Conservation (phyloP, 2,113 vertebrate genomes). For the Pelecanoides urinatrix region DNA sequence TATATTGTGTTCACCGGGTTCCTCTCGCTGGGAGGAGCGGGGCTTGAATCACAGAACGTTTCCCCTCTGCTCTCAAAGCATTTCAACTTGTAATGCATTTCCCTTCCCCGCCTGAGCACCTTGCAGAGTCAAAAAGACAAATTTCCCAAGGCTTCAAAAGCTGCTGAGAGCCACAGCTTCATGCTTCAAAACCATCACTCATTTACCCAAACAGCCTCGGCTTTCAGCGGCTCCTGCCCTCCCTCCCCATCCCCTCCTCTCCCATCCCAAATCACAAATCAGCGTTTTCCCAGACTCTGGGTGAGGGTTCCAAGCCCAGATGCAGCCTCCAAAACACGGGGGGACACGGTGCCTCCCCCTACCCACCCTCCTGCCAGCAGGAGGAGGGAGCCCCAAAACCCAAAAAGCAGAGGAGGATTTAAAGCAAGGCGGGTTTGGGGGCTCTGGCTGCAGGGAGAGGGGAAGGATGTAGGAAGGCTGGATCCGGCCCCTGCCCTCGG, state of each 20-base stretch:
- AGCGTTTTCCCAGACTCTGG: accelerated
- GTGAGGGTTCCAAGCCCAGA: not conserved
- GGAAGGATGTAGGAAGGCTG: not conserved
- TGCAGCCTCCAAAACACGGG: accelerated
- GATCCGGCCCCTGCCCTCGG: accelerated
- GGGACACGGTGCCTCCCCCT: too few relatives aligned
- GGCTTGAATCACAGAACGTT: not conserved
- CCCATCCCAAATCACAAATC: not conserved
- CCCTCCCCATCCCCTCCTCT: not conserved
- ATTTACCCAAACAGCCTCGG: not conserved
- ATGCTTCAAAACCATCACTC: not conserved
- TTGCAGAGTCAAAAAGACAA: constrained; percentile 26
- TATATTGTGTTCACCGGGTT: not conserved
- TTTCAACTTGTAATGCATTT: not conserved
- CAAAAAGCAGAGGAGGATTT: not conserved
- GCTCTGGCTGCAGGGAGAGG: not conserved
- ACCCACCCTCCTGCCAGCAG: not conserved
- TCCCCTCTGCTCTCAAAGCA: not conserved
- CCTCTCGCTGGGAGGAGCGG: not conserved
- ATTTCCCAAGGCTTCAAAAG: constrained; percentile 25
- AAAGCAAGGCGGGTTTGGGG: not conserved
- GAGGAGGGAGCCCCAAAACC: not conserved
- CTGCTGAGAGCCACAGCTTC: constrained; percentile 22
- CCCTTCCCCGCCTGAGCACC: constrained; percentile 7
- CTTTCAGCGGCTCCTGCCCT: not conserved